Percentiles rank a stretch among this genome's conserved stretches.
Evolutionary conservation across 1,140 invertebrate genomes (phyloP).

Genomic region (Xylocopa sonorina): DNA sequence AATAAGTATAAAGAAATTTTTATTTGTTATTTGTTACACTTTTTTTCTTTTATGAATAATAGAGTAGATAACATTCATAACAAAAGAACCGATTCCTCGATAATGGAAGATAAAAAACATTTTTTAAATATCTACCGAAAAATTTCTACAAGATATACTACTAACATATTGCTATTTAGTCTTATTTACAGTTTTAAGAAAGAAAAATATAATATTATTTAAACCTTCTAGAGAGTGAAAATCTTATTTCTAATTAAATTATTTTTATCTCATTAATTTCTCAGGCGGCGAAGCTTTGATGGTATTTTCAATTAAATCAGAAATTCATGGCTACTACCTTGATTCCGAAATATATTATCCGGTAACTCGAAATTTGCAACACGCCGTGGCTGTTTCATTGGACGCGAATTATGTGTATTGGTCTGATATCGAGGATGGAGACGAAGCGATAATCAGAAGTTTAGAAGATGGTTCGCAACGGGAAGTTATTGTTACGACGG

Average conservation of each 20-base stretch:
- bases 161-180: not conserved
- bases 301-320: conserved; percentile 84
- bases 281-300: conserved; percentile 85
- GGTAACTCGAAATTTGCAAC: conserved; percentile 81
- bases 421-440: conserved; percentile 86
- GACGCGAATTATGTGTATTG: conserved; percentile 88
- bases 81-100: not conserved
- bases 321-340: conserved; percentile 82
- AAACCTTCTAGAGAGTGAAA: not conserved
- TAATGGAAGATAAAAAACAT: not conserved
- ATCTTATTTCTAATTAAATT: conserved; percentile 16
- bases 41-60: not conserved
- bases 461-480: conserved; percentile 82
- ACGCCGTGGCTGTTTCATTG: conserved; percentile 86
- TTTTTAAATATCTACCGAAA: not conserved
- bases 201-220: too few species aligned
- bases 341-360: conserved; percentile 78
- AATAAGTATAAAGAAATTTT: not conserved
- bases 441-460: conserved; percentile 86
- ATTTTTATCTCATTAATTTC: conserved; percentile 6
- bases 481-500: conserved; percentile 82
- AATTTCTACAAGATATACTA: not conserved
- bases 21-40: not conserved
- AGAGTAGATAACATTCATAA: not conserved
- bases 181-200: too few species aligned